Base-by-base conservation (phyloP, 2,113 vertebrate genomes). In the Nipponia nippon region DNA sequence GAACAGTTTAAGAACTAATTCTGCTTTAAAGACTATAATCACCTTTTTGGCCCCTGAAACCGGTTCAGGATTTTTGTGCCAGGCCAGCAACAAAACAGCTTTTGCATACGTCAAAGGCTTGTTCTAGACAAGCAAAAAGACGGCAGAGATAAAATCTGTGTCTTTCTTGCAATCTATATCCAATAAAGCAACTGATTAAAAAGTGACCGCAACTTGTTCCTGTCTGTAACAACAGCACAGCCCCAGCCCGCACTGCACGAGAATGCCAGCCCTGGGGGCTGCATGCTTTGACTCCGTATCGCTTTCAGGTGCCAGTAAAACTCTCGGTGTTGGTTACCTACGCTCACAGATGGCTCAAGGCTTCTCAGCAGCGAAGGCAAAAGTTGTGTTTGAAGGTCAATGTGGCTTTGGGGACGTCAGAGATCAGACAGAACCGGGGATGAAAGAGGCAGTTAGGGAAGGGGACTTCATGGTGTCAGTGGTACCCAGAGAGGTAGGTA, bases 21-120 rank as follows among this genome's bases (percentile, higher is more conserved):
- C 81, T 62, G 18, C 46, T 95, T 96, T 83, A 83, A 96, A 83
- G 75, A 78, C 93, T 63, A 36, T 58, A 77, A 70, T 91, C 93
- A 88, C 87, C 84, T 80, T 91, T 90, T 61, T 80, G 87, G 70
- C 67, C 84, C 29, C 75, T 70, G 81, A 93, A 90, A 73, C 22
- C 1, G 5, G n/a, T 83, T 93, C 22, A 85, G 50, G 76, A 61
- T 53, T 94, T 95, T 90, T 94, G 66, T 77, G 81, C 66, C 44
- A 62, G 32, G 32, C n/a, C 46, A 95, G 86, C 36, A 73, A 87
- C 55, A 67, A 63, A 93, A 53, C 27, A 87, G 61, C 65, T 72
- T 87, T 79, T 71, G 55, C 7, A 11, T 25, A 38, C 1, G 23
- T 66, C 82, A 50, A 34, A 58, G 58, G 23, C 58, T 95, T 76